Base-by-base conservation (phyloP, 2,797 vertebrate genomes). In the Acridotheres tristis region DNA sequence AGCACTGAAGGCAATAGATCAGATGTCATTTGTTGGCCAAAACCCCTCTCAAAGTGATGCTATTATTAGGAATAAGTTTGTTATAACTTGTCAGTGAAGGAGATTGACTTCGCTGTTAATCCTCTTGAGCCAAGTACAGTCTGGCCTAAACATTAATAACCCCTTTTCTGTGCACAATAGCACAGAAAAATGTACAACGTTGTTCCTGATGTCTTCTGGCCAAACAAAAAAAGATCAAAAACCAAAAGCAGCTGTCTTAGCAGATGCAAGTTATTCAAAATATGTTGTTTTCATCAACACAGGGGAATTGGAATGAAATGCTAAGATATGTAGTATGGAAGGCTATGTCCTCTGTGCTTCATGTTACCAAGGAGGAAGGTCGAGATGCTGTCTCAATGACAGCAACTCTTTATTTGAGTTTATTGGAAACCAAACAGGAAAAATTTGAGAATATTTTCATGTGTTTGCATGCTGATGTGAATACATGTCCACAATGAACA, bases 11-110 rank as follows among this genome's bases (percentile, higher is more conserved):
- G 90, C 61, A 88, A 89, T 75, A 95, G 65, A 95, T 91, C 84
- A 85, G 82, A 54, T 93, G 84, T 87, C 75, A 75, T 71, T 83
- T 65, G n/a, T 58, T 89, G 73, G 82, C 85, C 54, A 80, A 94
- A 93, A 83, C 73, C 54, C 43, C 40, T 75, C 68, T 96, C 58
- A 65, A 93, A 93, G n/a, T 47, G 85, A 89, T 89, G 54, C 75
- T 91, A 48, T 88, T 89, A 81, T 85, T 95, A 89, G 89, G 66
- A 94, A 75, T 78, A 92, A 85, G 36, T 92, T 94, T 89, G 58
- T 86, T 95, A 90, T 92, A 96, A 75, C 79, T 88, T 93, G 89
- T 96, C 95, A 86, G 66, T 62, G 73, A 78, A 91, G 76, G 85
- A 86, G 89, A 94, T 86, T 75, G 91, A 90, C 85, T 94, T 90